Evolutionary conservation across 2,113 vertebrate genomes (phyloP), one percentile per base, ranked within the genome.

Genomic region (Stomatorhinus ivindoensis): DNA sequence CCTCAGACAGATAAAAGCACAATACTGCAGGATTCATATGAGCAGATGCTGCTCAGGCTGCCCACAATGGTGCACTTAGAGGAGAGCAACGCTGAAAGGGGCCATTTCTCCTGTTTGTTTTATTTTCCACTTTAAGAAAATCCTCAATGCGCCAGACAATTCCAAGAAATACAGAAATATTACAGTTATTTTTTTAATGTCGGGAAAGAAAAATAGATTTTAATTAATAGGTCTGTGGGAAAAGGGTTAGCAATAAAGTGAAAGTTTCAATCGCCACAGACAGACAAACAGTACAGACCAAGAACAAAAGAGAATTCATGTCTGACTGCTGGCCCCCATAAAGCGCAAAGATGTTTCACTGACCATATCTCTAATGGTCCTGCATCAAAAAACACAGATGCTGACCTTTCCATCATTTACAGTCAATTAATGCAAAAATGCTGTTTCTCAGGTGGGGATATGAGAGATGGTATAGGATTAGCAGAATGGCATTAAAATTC

Each of bases 381-480:
- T 76, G 69, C 24, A 83, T 53, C 31, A 51, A 88, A 58, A 84
- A 88, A 50, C 76, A 88, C 87, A 88, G 89, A 88, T 88, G 87
- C 88, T 90, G 86, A 84, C 87, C 76, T 90, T 90, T 80, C 51
- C 73, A 90, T 61, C 76, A 83, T 90, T 88, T 88, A 80, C 89
- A 90, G 51, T 76, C 84, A 90, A 88, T 90, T 85, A 82, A 87
- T 83, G 46, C 87, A 90, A 88, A 87, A 88, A 83, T 69, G 61
- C 83, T 42, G 65, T 90, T 90, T 82, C 86, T 90, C 50, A 88
- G 89, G 86, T 90, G 87, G 51, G 19, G 35, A 88, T 85, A 82
- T 88, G 80, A 35, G 42, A 53, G 53, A 90, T 21, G 27, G 53
- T 15, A 65, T 80, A 55, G 88, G 89, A 73, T 87, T 76, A 89